These are phyloP conservation scores for Penaeus chinensis DNA, from an alignment of 1,140 invertebrate genomes.

Conservation along the genomic window DNA sequence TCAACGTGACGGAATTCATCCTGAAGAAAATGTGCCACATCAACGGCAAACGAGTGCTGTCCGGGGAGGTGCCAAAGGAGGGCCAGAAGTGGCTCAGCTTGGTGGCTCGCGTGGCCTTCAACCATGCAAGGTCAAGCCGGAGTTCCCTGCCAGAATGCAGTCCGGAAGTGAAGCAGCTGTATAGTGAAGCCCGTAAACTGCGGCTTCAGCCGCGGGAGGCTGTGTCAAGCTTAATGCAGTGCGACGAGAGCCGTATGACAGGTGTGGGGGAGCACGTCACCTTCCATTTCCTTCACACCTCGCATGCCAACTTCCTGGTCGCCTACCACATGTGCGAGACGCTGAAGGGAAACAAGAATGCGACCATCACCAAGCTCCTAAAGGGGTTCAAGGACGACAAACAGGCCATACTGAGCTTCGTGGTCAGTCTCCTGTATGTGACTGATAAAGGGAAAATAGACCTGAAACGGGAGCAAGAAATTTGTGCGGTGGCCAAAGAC, in stretches of 20 bases:
- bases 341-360: too few species aligned
- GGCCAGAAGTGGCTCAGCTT: background rate
- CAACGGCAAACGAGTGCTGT: conserved; percentile 15
- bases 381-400: background rate
- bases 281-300: too few species aligned
- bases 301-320: too few species aligned
- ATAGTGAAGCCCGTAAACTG: too few species aligned
- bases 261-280: too few species aligned
- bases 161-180: too few species aligned
- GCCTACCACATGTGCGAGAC: too few species aligned
- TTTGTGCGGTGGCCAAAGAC: background rate
- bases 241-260: too few species aligned
- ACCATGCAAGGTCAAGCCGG: background rate
- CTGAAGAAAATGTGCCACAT: conserved; percentile 34
- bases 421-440: conserved; percentile 18
- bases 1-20: conserved; percentile 28
- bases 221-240: too few species aligned
- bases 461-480: background rate
- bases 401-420: background rate
- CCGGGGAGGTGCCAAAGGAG: conserved; percentile 7
- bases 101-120: conserved; percentile 18
- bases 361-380: background rate
- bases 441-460: background rate
- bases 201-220: too few species aligned
- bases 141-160: too few species aligned